Percentiles rank a stretch among this genome's conserved stretches.
phyloP scores from a whole-genome alignment of 2,797 vertebrate species.

The Pseudomugil gertrudae region DNA sequence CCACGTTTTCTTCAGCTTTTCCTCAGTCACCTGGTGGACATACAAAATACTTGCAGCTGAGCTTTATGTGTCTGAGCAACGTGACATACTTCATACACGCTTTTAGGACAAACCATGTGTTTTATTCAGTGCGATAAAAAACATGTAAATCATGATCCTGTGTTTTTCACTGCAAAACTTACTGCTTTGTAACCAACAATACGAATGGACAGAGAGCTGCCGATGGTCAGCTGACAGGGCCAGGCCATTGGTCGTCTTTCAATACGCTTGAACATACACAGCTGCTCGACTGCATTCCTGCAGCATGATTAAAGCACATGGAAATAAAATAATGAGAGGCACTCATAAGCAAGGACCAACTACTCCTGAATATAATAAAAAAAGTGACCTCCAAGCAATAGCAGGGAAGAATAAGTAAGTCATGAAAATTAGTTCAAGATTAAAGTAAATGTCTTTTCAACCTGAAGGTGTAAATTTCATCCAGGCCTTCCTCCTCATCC shows the following conservation, averaged over 20 bases:
- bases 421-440: background rate
- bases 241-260: slow-evolving; percentile 86
- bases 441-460: slow-evolving; percentile 51
- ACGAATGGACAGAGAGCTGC: slow-evolving; percentile 88
- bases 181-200: slow-evolving; percentile 95
- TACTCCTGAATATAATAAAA: background rate
- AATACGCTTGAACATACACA: slow-evolving; percentile 90
- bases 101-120: background rate
- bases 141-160: background rate
- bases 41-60: background rate
- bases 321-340: background rate
- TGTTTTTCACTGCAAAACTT: slow-evolving; percentile 67
- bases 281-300: slow-evolving; percentile 89
- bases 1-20: slow-evolving; percentile 90
- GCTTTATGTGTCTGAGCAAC: background rate
- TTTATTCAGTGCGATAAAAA: background rate
- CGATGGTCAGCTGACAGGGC: slow-evolving; percentile 93
- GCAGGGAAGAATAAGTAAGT: background rate
- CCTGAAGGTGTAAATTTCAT: slow-evolving; percentile 92
- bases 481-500: slow-evolving; percentile 88
- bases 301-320: slow-evolving; percentile 15
- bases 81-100: background rate
- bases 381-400: background rate
- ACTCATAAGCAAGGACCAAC: background rate
- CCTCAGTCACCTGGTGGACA: slow-evolving; percentile 85